phyloP scores from a whole-genome alignment of 2,888 invertebrate genomes.

The Antitype chi region DNA sequence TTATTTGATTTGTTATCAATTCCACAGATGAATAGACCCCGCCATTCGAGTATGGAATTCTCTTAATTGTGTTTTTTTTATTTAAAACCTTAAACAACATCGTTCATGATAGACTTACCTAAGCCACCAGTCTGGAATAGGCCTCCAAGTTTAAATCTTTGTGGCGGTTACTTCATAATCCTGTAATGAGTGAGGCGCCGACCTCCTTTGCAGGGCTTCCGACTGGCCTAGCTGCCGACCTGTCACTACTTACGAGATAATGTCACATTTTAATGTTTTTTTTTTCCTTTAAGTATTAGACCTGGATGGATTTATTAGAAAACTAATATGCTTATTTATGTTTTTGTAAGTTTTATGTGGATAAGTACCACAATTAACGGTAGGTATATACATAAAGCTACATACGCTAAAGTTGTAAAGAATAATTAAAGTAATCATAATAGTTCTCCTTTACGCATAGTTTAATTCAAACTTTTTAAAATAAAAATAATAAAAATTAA shows the following conservation, averaged over 20 bases:
- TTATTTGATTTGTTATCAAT: background rate
- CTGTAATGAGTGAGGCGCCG: conserved; percentile 88
- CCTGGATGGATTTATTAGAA: conserved; percentile 21
- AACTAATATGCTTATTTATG: background rate
- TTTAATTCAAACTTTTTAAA: background rate
- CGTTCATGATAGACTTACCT: conserved; percentile 32
- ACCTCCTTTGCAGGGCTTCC: conserved; percentile 86
- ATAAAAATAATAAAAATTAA: background rate
- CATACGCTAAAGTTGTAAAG: background rate
- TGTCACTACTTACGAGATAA: conserved; percentile 69
- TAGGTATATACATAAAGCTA: background rate
- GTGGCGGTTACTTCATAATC: conserved; percentile 83
- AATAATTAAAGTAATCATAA: background rate
- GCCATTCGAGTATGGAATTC: background rate
- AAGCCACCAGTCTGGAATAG: conserved; percentile 38
- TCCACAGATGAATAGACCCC: background rate
- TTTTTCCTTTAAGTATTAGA: conserved; percentile 49
- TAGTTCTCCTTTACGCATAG: background rate
- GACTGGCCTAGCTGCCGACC: conserved; percentile 75
- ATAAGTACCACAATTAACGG: no score
- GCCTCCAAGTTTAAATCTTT: conserved; percentile 83
- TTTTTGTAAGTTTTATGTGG: background rate
- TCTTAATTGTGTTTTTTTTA: background rate
- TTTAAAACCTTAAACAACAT: conserved; percentile 9
- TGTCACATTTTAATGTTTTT: conserved; percentile 56